phyloP scores from a whole-genome alignment of 2,113 vertebrate genomes.

The Stegastes partitus region DNA sequence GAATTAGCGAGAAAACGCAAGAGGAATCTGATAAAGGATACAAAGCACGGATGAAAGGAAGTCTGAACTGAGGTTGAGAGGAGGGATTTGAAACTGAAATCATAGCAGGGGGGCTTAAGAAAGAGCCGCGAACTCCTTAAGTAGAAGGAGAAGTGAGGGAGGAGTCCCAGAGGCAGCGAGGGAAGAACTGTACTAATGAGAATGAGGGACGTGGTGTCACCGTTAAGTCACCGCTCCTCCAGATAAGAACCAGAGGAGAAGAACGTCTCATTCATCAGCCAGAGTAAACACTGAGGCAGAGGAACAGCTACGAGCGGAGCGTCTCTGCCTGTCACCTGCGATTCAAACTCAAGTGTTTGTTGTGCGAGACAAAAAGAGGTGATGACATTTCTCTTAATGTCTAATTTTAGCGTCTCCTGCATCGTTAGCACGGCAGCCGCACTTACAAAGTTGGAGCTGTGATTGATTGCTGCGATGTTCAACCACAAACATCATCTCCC shows the following conservation, averaged over 20 bases:
- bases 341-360: neutral
- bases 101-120: slow-evolving; percentile 13
- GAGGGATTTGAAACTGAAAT: slow-evolving; percentile 18
- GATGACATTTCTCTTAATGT: slow-evolving; percentile 28
- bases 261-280: slow-evolving; percentile 41
- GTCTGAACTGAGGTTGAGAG: neutral
- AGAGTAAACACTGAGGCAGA: slow-evolving; percentile 41
- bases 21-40: neutral
- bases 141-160: slow-evolving; percentile 11
- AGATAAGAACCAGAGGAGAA: slow-evolving; percentile 53
- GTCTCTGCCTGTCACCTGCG: slow-evolving; percentile 25
- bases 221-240: slow-evolving; percentile 26
- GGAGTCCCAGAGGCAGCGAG: neutral
- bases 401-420: slow-evolving; percentile 64
- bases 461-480: slow-evolving; percentile 1
- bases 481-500: neutral
- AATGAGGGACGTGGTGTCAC: slow-evolving; percentile 26
- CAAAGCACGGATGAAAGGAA: neutral
- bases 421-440: slow-evolving; percentile 65
- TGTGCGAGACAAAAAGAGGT: slow-evolving; percentile 14
- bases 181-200: neutral
- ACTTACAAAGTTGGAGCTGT: slow-evolving; percentile 15
- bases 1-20: neutral
- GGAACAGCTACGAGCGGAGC: slow-evolving; percentile 32
- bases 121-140: slow-evolving; percentile 11